These are phyloP conservation scores for Iphiclides podalirius DNA, from an alignment of 2,888 invertebrate species.

Conservation along the genomic window DNA sequence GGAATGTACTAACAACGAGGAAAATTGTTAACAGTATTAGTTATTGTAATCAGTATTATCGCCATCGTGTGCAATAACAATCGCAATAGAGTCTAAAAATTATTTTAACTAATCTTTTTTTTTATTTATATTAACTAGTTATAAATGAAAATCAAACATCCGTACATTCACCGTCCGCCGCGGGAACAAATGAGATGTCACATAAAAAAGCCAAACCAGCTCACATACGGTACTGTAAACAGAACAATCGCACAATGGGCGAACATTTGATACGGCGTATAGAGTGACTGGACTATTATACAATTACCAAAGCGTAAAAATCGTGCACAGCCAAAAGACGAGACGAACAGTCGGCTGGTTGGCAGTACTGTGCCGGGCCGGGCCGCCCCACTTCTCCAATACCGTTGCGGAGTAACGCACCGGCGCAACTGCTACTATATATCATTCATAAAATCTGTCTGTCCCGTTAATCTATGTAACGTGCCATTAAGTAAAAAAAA, in stretches of 20 bases:
- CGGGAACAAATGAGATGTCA: neutral
- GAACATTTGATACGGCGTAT: conserved; percentile 16
- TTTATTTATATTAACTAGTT: too few relatives aligned
- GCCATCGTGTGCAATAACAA: too few relatives aligned
- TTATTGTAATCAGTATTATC: too few relatives aligned
- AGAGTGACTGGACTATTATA: conserved; percentile 18
- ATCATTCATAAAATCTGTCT: too few relatives aligned
- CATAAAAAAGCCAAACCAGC: neutral
- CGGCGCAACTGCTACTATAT: conserved; percentile 26
- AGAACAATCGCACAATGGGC: neutral
- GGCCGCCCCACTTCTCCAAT: conserved; percentile 5
- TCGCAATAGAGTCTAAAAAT: too few relatives aligned
- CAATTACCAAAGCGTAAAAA: conserved; percentile 20
- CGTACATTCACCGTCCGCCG: neutral
- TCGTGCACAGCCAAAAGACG: conserved; percentile 6
- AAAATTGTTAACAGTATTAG: too few relatives aligned
- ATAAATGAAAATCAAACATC: neutral
- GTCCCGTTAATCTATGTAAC: too few relatives aligned
- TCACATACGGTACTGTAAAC: neutral
- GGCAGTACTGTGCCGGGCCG: conserved; percentile 14
- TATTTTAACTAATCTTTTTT: too few relatives aligned
- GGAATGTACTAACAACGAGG: too few relatives aligned
- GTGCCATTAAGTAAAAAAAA: too few relatives aligned
- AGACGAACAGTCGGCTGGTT: too few relatives aligned
- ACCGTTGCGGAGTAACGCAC: conserved; percentile 19